Conservation (phyloP, 2,113 vertebrate genomes). For the Syngnathus floridae region DNA sequence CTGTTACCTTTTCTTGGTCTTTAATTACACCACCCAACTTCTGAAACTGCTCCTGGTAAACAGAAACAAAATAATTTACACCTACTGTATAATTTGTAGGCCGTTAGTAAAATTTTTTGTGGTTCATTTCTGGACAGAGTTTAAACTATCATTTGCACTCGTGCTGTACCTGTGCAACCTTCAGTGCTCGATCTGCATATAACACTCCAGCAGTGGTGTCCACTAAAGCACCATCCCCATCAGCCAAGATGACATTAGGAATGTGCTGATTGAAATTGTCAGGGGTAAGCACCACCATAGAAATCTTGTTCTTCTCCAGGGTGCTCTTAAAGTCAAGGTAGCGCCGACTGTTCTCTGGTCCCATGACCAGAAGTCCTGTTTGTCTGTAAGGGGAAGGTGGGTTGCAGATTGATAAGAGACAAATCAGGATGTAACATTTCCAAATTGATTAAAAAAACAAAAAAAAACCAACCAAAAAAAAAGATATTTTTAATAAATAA, state of each 20-base stretch:
- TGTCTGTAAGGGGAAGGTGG: conserved; percentile 47
- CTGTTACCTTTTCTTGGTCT: conserved; percentile 79
- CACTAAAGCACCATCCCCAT: conserved; percentile 69
- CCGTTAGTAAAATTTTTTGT: neutral
- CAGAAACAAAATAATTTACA: neutral
- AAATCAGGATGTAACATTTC: neutral
- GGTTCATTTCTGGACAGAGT: too few relatives aligned
- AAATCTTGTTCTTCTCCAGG: conserved; percentile 60
- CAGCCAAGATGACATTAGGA: conserved; percentile 65
- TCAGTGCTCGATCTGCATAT: conserved; percentile 79
- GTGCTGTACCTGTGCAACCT: conserved; percentile 76
- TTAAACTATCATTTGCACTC: neutral
- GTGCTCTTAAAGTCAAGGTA: conserved; percentile 62
- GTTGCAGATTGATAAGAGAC: neutral
- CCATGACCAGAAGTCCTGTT: conserved; percentile 79
- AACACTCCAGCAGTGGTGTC: conserved; percentile 79
- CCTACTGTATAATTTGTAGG: too few relatives aligned
- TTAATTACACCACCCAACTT: conserved; percentile 69
- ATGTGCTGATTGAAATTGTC: conserved; percentile 66
- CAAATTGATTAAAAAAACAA: too few relatives aligned
- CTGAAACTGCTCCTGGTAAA: conserved; percentile 71
- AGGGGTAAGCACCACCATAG: conserved; percentile 52
- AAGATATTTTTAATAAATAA: too few relatives aligned
- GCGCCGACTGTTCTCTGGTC: conserved; percentile 50
- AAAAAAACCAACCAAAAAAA: too few relatives aligned